Evolutionary conservation across 1,140 invertebrate genomes (phyloP).

Genomic region (Nautilus pompilius): DNA sequence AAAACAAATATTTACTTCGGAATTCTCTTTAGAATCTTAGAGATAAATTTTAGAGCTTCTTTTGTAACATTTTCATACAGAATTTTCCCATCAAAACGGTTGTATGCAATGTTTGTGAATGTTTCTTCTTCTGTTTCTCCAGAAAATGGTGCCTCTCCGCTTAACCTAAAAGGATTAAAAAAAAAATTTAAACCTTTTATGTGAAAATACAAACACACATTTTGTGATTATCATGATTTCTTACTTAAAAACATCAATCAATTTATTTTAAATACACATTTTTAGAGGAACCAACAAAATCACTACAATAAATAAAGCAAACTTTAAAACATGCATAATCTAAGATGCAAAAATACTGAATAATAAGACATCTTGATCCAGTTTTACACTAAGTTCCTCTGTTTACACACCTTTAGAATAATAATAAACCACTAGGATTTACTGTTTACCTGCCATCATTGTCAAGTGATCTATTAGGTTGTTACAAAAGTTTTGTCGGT

Average conservation of each 20-base stretch:
- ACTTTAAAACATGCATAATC: too few relatives aligned
- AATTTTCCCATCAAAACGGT: slow-evolving; percentile 90
- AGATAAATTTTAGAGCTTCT: slow-evolving; percentile 90
- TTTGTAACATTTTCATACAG: slow-evolving; percentile 91
- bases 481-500: too few relatives aligned
- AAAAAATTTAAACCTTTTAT: background rate
- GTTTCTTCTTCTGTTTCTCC: slow-evolving; percentile 81
- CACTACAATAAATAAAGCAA: too few relatives aligned
- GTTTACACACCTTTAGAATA: too few relatives aligned
- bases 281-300: background rate
- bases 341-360: too few relatives aligned
- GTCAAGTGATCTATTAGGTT: too few relatives aligned
- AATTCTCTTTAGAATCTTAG: slow-evolving; percentile 89
- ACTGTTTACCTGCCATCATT: too few relatives aligned
- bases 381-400: too few relatives aligned
- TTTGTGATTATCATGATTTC: background rate
- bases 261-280: background rate
- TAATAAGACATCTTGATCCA: too few relatives aligned
- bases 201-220: background rate
- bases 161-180: slow-evolving; percentile 64
- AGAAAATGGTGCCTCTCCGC: slow-evolving; percentile 88
- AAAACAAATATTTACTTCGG: slow-evolving; percentile 67
- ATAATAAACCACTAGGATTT: too few relatives aligned
- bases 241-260: background rate
- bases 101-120: slow-evolving; percentile 85